Evolutionary conservation across 2,888 invertebrate species (phyloP).

Genomic region (Marronus borbonicus): DNA sequence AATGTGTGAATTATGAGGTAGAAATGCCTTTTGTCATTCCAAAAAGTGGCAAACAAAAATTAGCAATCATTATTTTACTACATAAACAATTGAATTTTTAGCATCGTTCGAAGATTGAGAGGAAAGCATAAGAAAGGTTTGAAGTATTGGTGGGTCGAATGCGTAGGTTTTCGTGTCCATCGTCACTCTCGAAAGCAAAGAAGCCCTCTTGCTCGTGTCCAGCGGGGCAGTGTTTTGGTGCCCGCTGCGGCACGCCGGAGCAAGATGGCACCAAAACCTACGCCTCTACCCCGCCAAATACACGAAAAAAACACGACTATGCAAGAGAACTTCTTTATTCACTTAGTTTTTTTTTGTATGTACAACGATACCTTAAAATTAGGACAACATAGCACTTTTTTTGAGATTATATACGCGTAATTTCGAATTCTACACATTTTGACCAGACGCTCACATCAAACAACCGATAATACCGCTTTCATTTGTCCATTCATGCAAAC

Average conservation of each 20-base stretch:
- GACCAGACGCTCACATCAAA: constrained; percentile 35
- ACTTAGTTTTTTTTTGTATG: constrained; percentile 56
- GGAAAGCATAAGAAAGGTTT: neutral
- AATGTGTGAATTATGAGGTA: no score
- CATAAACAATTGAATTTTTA: neutral
- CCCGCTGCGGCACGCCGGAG: constrained; percentile 70
- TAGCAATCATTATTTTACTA: neutral
- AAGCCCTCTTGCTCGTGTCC: constrained; percentile 71
- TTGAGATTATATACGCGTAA: constrained; percentile 55
- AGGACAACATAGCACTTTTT: constrained; percentile 56
- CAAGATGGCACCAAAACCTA: constrained; percentile 76
- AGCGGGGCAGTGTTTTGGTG: constrained; percentile 72
- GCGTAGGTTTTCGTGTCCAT: constrained; percentile 52
- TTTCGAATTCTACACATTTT: constrained; percentile 47
- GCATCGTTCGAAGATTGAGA: neutral
- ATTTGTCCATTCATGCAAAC: constrained; percentile 2
- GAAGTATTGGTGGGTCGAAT: constrained; percentile 40
- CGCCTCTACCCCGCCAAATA: constrained; percentile 69
- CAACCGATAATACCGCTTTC: neutral
- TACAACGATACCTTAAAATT: constrained; percentile 59
- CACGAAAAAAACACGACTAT: constrained; percentile 70
- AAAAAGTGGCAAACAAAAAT: no score
- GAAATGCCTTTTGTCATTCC: no score
- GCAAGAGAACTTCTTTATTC: constrained; percentile 72
- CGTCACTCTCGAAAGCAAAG: constrained; percentile 59